A percentile compares a stretch with the other conserved stretches of the same genome.
These are phyloP conservation scores for Drosophila affinis DNA, from an alignment of 2,888 invertebrate genomes.

Conservation along the genomic window DNA sequence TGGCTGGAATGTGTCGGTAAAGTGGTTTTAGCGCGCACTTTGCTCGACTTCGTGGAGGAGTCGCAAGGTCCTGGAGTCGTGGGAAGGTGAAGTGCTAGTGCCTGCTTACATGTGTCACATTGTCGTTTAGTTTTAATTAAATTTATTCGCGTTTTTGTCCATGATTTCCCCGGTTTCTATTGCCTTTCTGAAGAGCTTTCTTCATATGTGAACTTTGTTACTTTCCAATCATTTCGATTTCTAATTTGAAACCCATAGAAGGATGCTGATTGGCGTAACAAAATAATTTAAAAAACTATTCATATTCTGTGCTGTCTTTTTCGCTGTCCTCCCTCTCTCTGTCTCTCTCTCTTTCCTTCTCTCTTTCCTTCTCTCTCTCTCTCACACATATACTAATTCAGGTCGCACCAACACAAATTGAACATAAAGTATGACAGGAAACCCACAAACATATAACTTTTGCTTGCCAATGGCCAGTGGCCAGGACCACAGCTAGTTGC, in stretches of 20 bases:
- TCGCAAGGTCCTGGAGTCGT: constrained; percentile 7
- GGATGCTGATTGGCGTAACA: constrained; percentile 7
- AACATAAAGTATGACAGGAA: constrained; percentile 18
- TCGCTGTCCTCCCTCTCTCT: not conserved
- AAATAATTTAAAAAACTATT: constrained; percentile 23
- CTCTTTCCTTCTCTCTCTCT: too few species aligned
- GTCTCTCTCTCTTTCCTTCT: too few species aligned
- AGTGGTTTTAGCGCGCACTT: constrained; percentile 58
- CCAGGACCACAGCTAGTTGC: constrained; percentile 36
- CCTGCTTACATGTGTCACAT: constrained; percentile 44
- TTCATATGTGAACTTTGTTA: not conserved
- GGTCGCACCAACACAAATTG: constrained; percentile 36
- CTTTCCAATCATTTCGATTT: not conserved
- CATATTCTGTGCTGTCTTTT: constrained; percentile 19
- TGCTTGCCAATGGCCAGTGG: constrained; percentile 17
- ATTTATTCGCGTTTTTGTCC: constrained; percentile 18
- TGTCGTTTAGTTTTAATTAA: constrained; percentile 43
- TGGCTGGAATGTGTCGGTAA: constrained; percentile 39
- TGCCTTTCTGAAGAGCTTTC: not conserved
- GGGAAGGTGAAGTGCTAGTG: not conserved
- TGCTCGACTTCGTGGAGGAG: constrained; percentile 25
- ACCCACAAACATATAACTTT: constrained; percentile 35
- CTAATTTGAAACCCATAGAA: not conserved
- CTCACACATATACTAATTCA: constrained; percentile 18
- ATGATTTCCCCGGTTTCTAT: not conserved